These are phyloP conservation scores for Lagria hirta DNA, from an alignment of 2,888 invertebrate species.

Conservation along the genomic window DNA sequence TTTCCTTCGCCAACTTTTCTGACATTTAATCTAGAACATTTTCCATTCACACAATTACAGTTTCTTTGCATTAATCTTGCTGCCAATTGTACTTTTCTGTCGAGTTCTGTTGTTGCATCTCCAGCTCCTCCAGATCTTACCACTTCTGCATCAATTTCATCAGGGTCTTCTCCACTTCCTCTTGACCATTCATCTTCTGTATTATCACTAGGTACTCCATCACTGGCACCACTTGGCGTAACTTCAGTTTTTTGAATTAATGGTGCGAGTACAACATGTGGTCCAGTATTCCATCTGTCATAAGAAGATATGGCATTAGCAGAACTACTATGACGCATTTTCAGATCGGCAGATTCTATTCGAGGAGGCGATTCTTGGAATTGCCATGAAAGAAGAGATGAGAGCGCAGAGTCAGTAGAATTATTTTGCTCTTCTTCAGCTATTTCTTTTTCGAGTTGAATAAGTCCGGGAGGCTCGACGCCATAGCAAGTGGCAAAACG, in stretches of 20 bases:
- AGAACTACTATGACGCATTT: constrained; percentile 58
- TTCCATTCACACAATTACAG: constrained; percentile 71
- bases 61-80: constrained; percentile 73
- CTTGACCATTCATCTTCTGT: constrained; percentile 75
- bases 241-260: constrained; percentile 24
- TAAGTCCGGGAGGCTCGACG: constrained; percentile 79
- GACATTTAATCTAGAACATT: constrained; percentile 73
- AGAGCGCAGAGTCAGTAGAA: constrained; percentile 66
- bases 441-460: constrained; percentile 83
- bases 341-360: constrained; percentile 49
- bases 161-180: constrained; percentile 69
- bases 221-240: constrained; percentile 57
- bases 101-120: constrained; percentile 65
- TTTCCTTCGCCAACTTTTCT: constrained; percentile 84
- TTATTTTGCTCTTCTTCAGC: constrained; percentile 72
- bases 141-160: constrained; percentile 56
- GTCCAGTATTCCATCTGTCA: constrained; percentile 44
- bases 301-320: constrained; percentile 50
- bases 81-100: constrained; percentile 70
- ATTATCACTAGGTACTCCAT: constrained; percentile 62
- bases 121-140: constrained; percentile 19
- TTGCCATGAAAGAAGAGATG: constrained; percentile 68
- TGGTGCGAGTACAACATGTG: constrained; percentile 43
- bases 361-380: constrained; percentile 60
- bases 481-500: constrained; percentile 76